Percentiles rank a stretch among this genome's conserved stretches.
Conservation (phyloP, 2,797 vertebrate genomes). For the Catostomus latipinnis region DNA sequence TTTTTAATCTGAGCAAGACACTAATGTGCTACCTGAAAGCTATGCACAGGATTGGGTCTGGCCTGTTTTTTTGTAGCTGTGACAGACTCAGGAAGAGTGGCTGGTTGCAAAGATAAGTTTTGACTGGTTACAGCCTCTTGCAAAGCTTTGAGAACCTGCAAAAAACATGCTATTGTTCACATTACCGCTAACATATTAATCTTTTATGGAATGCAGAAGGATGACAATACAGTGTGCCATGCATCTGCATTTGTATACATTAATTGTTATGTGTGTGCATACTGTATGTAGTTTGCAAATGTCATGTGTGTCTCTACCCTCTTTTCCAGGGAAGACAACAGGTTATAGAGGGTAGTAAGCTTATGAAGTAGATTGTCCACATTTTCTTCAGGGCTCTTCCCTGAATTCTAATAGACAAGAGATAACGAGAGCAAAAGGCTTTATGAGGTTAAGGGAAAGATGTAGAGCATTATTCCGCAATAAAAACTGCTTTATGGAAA, state of each 20-base stretch:
- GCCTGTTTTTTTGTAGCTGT: slow-evolving; percentile 62
- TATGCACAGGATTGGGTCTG: slow-evolving; percentile 71
- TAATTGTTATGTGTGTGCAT: not conserved
- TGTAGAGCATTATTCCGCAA: not conserved
- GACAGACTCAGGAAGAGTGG: slow-evolving; percentile 65
- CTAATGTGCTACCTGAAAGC: slow-evolving; percentile 75
- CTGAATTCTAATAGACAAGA: slow-evolving; percentile 56
- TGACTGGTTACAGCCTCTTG: slow-evolving; percentile 82
- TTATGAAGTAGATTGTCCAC: slow-evolving; percentile 83
- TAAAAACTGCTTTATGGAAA: not conserved
- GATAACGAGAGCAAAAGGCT: not conserved
- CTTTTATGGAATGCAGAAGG: not conserved
- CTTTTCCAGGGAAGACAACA: slow-evolving; percentile 85
- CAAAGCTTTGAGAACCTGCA: slow-evolving; percentile 80
- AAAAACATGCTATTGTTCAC: not conserved
- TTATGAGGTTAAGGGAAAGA: not conserved
- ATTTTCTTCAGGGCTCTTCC: slow-evolving; percentile 75
- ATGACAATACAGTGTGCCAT: not conserved
- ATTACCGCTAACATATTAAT: not conserved
- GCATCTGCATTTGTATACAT: not conserved
- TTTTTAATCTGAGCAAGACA: not conserved
- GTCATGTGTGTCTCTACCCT: slow-evolving; percentile 71
- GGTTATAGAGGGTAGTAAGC: slow-evolving; percentile 82
- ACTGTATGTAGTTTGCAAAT: not conserved
- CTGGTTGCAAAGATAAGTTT: slow-evolving; percentile 77